A percentile compares a stretch with the other conserved stretches of the same genome.
phyloP scores from a whole-genome alignment of 2,113 vertebrate genomes.

The Xiphophorus couchianus region DNA sequence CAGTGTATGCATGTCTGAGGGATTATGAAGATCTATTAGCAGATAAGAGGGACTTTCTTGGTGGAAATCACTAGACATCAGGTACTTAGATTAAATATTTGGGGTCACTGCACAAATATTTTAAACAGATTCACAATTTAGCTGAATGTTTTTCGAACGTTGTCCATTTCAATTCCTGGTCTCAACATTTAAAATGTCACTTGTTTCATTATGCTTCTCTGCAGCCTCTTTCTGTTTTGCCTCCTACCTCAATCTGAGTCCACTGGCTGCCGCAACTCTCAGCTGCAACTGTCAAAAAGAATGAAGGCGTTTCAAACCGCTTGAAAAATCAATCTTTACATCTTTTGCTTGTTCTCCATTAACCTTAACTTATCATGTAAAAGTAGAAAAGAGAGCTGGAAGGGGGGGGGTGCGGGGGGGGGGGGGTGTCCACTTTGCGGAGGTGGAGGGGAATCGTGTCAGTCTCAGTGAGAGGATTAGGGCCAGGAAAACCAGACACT shows the following conservation, averaged over 20 bases:
- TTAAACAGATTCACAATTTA: constrained; percentile 64
- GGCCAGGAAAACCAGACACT: constrained; percentile 37
- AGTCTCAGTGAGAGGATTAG: constrained; percentile 62
- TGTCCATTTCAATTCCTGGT: constrained; percentile 22
- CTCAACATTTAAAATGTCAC: constrained; percentile 14
- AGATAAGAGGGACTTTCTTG: constrained; percentile 69
- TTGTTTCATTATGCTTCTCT: constrained; percentile 37
- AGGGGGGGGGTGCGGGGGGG: background rate
- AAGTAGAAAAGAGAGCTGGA: constrained; percentile 15
- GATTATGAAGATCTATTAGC: constrained; percentile 72
- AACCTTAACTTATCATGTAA: constrained; percentile 37
- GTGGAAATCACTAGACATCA: constrained; percentile 58
- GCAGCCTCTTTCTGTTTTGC: constrained; percentile 4
- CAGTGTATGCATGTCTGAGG: constrained; percentile 55
- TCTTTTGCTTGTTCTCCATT: constrained; percentile 18
- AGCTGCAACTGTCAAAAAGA: constrained; percentile 36
- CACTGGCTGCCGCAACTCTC: constrained; percentile 41
- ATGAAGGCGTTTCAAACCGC: constrained; percentile 20
- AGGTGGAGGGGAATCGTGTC: constrained; percentile 31
- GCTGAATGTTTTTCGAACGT: constrained; percentile 33
- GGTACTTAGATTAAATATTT: constrained; percentile 66
- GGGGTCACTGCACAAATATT: constrained; percentile 50
- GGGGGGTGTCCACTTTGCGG: constrained; percentile 16
- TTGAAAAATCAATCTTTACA: background rate
- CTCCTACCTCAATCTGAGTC: background rate